Percentiles rank a stretch among this genome's conserved stretches.
Evolutionary conservation across 2,113 vertebrate species (phyloP).

Genomic region (Cyprinodon tularosa): DNA sequence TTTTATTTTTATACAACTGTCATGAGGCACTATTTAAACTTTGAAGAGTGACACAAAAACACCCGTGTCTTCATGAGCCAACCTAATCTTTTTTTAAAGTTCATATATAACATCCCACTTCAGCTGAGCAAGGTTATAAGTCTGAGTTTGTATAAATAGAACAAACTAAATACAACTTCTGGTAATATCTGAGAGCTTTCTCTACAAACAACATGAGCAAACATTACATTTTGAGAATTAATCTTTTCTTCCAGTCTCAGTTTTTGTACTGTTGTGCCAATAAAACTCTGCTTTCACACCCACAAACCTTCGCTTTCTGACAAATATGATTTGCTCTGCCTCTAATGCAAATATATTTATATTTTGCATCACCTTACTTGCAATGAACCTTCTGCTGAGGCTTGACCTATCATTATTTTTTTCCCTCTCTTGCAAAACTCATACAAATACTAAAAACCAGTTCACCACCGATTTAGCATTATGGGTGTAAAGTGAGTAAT

Average conservation of each 20-base stretch:
- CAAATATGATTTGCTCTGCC: background rate
- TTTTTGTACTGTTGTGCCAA: background rate
- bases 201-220: background rate
- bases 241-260: background rate
- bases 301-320: background rate
- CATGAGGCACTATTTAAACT: conserved; percentile 14
- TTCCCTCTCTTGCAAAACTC: too few relatives aligned
- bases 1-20: conserved; percentile 17
- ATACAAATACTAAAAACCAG: too few relatives aligned
- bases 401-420: too few relatives aligned
- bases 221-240: background rate
- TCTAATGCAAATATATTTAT: too few relatives aligned
- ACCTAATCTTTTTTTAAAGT: conserved; percentile 3
- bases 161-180: background rate
- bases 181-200: background rate
- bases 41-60: conserved; percentile 15
- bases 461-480: too few relatives aligned
- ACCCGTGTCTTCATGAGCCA: conserved; percentile 1
- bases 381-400: too few relatives aligned
- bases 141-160: background rate
- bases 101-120: conserved; percentile 1
- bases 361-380: too few relatives aligned
- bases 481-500: too few relatives aligned
- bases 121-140: background rate
- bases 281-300: background rate